Evolutionary conservation across 2,888 invertebrate genomes (phyloP).

Genomic region (Melinaea marsaeus): DNA sequence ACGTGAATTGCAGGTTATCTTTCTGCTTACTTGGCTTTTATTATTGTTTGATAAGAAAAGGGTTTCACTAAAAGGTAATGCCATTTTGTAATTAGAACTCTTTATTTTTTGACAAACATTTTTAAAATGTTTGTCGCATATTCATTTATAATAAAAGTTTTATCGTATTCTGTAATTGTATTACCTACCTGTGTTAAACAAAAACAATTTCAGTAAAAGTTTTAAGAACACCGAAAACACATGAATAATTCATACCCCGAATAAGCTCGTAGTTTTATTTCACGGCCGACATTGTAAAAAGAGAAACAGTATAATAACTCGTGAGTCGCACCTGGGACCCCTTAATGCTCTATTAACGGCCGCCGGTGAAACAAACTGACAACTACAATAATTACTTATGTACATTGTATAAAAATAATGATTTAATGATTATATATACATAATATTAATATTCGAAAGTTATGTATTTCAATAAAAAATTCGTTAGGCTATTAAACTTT

Average conservation of each 20-base stretch:
- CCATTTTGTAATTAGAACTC: not conserved
- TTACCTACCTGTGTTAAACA: not conserved
- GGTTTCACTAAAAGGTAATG: not conserved
- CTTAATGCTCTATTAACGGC: not conserved
- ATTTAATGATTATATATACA: too few species aligned
- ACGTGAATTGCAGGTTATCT: not conserved
- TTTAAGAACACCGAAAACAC: slow-evolving; percentile 1
- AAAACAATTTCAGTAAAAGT: slow-evolving; percentile 4
- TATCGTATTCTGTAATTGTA: not conserved
- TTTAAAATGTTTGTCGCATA: too few species aligned
- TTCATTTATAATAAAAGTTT: not conserved
- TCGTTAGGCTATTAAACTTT: too few species aligned
- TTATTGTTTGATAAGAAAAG: not conserved
- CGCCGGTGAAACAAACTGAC: too few species aligned
- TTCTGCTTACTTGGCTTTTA: not conserved
- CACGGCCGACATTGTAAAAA: slow-evolving; percentile 1
- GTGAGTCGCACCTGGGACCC: not conserved
- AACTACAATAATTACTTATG: too few species aligned
- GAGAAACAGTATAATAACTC: slow-evolving; percentile 1
- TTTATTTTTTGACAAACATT: too few species aligned
- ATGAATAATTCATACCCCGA: slow-evolving; percentile 4
- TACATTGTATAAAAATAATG: too few species aligned
- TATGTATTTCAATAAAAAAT: too few species aligned
- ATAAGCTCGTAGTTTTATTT: slow-evolving; percentile 5
- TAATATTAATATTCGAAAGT: too few species aligned